phyloP scores from a whole-genome alignment of 1,140 invertebrate genomes.

The Diabrotica undecimpunctata region DNA sequence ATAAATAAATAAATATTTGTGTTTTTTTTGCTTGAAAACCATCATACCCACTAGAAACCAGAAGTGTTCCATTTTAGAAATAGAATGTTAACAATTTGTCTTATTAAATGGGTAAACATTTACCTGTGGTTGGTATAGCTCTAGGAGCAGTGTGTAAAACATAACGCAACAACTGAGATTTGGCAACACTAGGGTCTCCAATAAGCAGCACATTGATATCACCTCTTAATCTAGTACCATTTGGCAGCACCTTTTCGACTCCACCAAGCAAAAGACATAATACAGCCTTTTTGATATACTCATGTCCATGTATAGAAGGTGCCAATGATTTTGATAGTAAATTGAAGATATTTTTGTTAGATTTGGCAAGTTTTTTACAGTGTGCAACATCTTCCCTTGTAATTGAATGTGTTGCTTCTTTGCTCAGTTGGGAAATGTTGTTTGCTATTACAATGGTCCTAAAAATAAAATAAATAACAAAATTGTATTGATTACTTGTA shows the following conservation, averaged over 20 bases:
- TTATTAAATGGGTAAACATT: background rate
- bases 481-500: no score
- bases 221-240: slow-evolving; percentile 94
- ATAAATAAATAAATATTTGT: no score
- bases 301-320: slow-evolving; percentile 97
- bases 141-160: slow-evolving; percentile 91
- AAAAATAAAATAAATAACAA: slow-evolving; percentile 40
- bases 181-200: slow-evolving; percentile 84
- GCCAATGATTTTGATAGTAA: slow-evolving; percentile 88
- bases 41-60: no score
- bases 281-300: slow-evolving; percentile 95
- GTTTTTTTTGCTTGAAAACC: no score
- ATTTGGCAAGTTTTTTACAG: slow-evolving; percentile 82
- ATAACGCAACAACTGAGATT: slow-evolving; percentile 62
- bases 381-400: slow-evolving; percentile 83
- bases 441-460: slow-evolving; percentile 94
- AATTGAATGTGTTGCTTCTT: slow-evolving; percentile 82
- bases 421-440: slow-evolving; percentile 84
- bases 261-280: slow-evolving; percentile 93
- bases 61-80: no score
- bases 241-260: slow-evolving; percentile 91
- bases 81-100: no score
- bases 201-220: slow-evolving; percentile 97
- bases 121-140: slow-evolving; percentile 93
- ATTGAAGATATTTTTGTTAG: slow-evolving; percentile 82